Base-by-base conservation (phyloP, 2,888 invertebrate genomes). In the Macrophya annulata region DNA sequence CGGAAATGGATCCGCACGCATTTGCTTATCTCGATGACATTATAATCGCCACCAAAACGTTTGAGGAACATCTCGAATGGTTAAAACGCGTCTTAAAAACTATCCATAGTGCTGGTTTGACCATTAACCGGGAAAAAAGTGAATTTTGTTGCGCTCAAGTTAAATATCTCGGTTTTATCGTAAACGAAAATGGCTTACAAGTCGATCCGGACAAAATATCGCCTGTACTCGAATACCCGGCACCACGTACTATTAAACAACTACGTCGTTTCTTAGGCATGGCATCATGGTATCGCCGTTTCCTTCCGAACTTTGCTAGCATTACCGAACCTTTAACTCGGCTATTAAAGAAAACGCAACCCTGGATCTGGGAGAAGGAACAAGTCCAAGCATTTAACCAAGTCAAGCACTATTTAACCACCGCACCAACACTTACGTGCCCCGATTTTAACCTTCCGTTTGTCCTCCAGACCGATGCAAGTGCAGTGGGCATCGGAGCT, bases 11-110 rank as follows among this genome's bases (percentile, higher is more conserved):
- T 43, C 88, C 88, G 21, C 17, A 86, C 59, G 87, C 88, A 3
- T 89, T 89, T 48, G 87, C 85, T 0, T 90, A 90, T 74, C 84
- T 89, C n/a, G 89, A 90, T 84, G 89, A 89, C 74, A 87, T 89
- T 12, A 87, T 90, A 0, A 84, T 89, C 0, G 71, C 87, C 0
- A 86, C 86, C 25, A 21, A 84, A 25, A 87, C 86, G 0, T 88
- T 90, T 59, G 86, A 88, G 62, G 86, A 89, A 59, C 89, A 90
- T 82, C 12, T 89, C n/a, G 40, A 83, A 5, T 84, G 88, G 17
- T 79, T 89, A 43, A 74, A 68, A 15, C 85, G 86, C 51, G 88
- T 90, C 1, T 88, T 89, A 40, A 65, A 68, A 10, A 65, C 88
- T 40, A 84, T 89, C 12, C 81, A 86, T 12, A 65, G 71, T 25